Evolutionary conservation across 2,888 invertebrate species (phyloP).

Genomic region (Sesia bembeciformis): DNA sequence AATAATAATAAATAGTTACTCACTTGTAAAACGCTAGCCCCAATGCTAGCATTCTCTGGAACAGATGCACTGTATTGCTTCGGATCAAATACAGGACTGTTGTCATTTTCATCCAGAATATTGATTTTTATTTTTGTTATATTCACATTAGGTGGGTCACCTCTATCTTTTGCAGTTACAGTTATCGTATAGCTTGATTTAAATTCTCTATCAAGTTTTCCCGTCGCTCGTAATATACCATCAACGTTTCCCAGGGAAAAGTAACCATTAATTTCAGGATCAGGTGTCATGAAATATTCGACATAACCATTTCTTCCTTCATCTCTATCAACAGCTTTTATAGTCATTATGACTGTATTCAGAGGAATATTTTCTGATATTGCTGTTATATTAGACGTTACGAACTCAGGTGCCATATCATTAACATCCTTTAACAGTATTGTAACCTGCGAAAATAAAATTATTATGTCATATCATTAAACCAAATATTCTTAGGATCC

Average conservation of each 20-base stretch:
- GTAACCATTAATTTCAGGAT: constrained; percentile 75
- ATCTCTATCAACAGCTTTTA: constrained; percentile 91
- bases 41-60: constrained; percentile 95
- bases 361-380: constrained; percentile 89
- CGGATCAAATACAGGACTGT: constrained; percentile 90
- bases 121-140: constrained; percentile 80
- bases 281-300: constrained; percentile 86
- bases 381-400: constrained; percentile 84
- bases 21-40: constrained; percentile 91
- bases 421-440: constrained; percentile 92
- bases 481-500: too few species aligned
- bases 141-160: constrained; percentile 85
- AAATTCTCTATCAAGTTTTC: constrained; percentile 89
- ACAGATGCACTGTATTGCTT: constrained; percentile 92
- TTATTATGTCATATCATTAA: background rate
- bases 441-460: constrained; percentile 78
- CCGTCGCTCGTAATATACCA: constrained; percentile 88
- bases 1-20: constrained; percentile 10
- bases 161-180: constrained; percentile 90
- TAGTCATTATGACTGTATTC: constrained; percentile 90
- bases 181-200: constrained; percentile 82
- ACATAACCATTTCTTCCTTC: constrained; percentile 94
- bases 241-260: constrained; percentile 92
- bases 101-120: constrained; percentile 92
- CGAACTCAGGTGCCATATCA: constrained; percentile 91